Conservation (phyloP, 1,140 invertebrate genomes). For the Trypoxylus dichotomus region DNA sequence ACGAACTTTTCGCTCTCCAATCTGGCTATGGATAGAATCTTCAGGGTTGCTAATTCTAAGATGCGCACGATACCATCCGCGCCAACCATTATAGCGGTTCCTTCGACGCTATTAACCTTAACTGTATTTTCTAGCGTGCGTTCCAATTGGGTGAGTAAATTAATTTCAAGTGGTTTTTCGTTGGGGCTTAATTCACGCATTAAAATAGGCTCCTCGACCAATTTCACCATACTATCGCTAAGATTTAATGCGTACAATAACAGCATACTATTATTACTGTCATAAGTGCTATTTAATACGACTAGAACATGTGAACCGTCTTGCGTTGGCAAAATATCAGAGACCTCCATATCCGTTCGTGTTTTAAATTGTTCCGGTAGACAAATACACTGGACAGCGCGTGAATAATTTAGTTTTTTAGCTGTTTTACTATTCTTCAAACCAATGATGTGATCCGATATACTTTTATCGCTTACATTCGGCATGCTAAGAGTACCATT, state of each 20-base stretch:
- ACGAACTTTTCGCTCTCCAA: constrained; percentile 71
- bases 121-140: constrained; percentile 38
- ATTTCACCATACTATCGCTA: constrained; percentile 57
- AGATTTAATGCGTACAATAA: constrained; percentile 64
- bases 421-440: constrained; percentile 45
- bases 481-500: constrained; percentile 39
- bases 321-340: constrained; percentile 63
- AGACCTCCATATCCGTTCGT: constrained; percentile 58
- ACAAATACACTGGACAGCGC: constrained; percentile 58
- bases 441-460: constrained; percentile 51
- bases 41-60: constrained; percentile 66
- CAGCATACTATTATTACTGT: constrained; percentile 51
- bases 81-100: constrained; percentile 63
- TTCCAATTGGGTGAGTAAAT: constrained; percentile 64
- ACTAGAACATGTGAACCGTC: constrained; percentile 68
- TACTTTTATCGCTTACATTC: constrained; percentile 41
- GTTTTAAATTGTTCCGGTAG: constrained; percentile 55
- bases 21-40: constrained; percentile 63
- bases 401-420: constrained; percentile 50
- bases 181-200: constrained; percentile 63
- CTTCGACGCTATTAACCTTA: constrained; percentile 49
- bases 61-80: constrained; percentile 70
- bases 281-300: constrained; percentile 55
- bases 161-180: constrained; percentile 69
- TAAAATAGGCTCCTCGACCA: constrained; percentile 64